A percentile compares a stretch with the other conserved stretches of the same genome.
These are phyloP conservation scores for Carassius carassius DNA, from an alignment of 2,113 vertebrate genomes.

Conservation along the genomic window DNA sequence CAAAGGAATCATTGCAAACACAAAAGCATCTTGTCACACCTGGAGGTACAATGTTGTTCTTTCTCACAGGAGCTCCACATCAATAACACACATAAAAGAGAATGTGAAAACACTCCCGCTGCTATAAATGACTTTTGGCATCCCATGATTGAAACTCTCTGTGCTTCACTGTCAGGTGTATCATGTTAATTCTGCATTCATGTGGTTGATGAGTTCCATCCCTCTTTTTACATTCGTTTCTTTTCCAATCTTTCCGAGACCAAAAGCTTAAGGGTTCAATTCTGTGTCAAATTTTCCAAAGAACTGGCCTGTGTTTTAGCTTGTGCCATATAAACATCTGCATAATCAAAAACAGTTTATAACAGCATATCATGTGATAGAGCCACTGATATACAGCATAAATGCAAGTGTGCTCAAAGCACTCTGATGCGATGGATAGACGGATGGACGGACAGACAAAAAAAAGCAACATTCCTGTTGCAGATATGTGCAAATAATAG, in stretches of 20 bases:
- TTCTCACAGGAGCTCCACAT: conserved; percentile 32
- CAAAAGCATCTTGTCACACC: conserved; percentile 56
- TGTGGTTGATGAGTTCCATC: conserved; percentile 10
- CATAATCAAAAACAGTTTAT: background rate
- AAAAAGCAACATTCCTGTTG: background rate
- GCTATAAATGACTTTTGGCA: conserved; percentile 53
- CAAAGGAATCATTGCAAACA: conserved; percentile 48
- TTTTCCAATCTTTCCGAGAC: background rate
- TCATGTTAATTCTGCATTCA: conserved; percentile 1
- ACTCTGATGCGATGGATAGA: background rate
- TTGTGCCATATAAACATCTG: background rate
- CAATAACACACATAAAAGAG: conserved; percentile 40
- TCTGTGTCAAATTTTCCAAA: background rate
- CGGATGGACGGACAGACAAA: background rate
- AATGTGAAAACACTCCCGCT: conserved; percentile 46
- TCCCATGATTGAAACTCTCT: conserved; percentile 29
- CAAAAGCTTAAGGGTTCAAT: background rate
- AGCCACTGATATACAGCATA: background rate
- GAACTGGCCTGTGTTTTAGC: background rate
- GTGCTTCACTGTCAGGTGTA: conserved; percentile 46
- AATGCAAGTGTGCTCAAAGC: background rate
- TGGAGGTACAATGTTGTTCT: conserved; percentile 48
- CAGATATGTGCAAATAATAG: background rate
- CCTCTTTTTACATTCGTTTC: background rate
- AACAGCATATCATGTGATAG: background rate